These are phyloP conservation scores for Apostichopus californicus DNA, from an alignment of 35 echinoderm and acorn worm species.

Conservation along the genomic window DNA sequence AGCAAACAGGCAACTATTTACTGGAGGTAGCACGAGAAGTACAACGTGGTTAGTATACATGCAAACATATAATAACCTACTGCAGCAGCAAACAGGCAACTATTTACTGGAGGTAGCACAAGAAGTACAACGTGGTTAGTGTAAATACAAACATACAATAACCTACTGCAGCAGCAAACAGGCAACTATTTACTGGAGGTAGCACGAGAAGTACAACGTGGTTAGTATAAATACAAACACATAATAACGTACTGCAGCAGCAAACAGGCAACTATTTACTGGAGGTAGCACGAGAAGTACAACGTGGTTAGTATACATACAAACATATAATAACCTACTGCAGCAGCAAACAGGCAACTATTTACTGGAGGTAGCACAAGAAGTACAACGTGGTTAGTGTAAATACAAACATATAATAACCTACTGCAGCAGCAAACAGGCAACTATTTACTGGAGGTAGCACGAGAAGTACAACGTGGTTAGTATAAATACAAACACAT, in stretches of 20 bases:
- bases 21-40: conserved; percentile 57
- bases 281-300: conserved; percentile 46
- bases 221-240: not conserved
- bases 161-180: conserved; percentile 75
- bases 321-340: conserved; percentile 83
- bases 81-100: conserved; percentile 90
- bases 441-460: conserved; percentile 76
- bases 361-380: conserved; percentile 60
- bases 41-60: conserved; percentile 35
- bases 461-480: conserved; percentile 47
- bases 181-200: conserved; percentile 78
- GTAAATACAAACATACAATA: not conserved
- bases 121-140: conserved; percentile 45
- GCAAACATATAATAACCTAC: not conserved
- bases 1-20: conserved; percentile 88
- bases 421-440: conserved; percentile 80
- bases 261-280: conserved; percentile 90
- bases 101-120: conserved; percentile 67
- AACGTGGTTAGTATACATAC: conserved; percentile 34
- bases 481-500: not conserved
- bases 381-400: conserved; percentile 47
- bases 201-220: conserved; percentile 42
- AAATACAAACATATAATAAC: not conserved
- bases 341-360: conserved; percentile 90
- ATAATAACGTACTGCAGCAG: conserved; percentile 49